Evolutionary conservation across 2,888 invertebrate genomes (phyloP).

Genomic region (Orchesellides sinensis): DNA sequence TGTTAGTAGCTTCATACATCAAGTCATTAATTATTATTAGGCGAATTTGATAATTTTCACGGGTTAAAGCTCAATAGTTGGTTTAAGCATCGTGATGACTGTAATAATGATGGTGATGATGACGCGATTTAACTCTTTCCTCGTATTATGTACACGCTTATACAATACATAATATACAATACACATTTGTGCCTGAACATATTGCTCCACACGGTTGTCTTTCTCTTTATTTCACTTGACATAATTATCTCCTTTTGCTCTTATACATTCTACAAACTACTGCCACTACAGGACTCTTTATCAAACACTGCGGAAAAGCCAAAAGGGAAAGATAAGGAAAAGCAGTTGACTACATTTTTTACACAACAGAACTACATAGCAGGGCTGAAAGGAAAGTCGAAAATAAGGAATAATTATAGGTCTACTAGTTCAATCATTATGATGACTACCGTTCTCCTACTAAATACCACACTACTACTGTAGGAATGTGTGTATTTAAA

Average conservation of each 20-base stretch:
- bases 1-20: conserved; percentile 38
- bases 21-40: conserved; percentile 70
- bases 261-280: not conserved
- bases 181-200: no score
- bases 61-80: conserved; percentile 53
- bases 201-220: conserved; percentile 20
- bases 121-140: conserved; percentile 26
- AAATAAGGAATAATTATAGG: conserved; percentile 67
- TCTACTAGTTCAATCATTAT: conserved; percentile 54
- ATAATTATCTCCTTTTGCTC: conserved; percentile 38
- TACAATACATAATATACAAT: not conserved
- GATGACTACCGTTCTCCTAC: conserved; percentile 29
- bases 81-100: conserved; percentile 45
- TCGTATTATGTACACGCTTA: not conserved
- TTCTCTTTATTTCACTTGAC: conserved; percentile 27
- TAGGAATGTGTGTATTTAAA: conserved; percentile 13
- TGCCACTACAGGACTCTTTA: not conserved
- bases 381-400: conserved; percentile 34
- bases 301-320: not conserved
- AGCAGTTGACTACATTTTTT: conserved; percentile 12
- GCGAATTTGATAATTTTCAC: conserved; percentile 66
- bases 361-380: conserved; percentile 12
- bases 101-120: conserved; percentile 30
- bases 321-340: conserved; percentile 31
- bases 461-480: not conserved